Conservation (phyloP, 2,888 invertebrate genomes). For the Morpho achilles region DNA sequence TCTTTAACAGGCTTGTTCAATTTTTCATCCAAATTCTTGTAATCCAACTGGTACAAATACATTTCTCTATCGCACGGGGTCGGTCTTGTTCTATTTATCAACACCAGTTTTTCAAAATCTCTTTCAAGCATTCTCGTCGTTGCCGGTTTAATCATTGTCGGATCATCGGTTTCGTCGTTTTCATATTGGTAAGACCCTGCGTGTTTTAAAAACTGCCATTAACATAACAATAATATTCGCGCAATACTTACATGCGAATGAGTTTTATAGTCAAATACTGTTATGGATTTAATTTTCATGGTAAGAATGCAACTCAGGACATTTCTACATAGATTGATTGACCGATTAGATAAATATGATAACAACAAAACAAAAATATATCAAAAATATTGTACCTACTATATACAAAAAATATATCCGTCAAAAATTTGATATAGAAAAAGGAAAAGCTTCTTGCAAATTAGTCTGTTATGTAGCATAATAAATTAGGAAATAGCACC, state of each 20-base stretch:
- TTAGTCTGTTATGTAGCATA: too few species aligned
- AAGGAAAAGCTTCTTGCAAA: too few species aligned
- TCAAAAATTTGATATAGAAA: too few species aligned
- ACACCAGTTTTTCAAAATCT: constrained; percentile 81
- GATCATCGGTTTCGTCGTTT: constrained; percentile 69
- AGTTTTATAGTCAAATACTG: neutral
- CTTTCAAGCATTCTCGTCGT: constrained; percentile 71
- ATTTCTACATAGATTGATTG: neutral
- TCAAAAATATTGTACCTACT: neutral
- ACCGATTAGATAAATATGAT: neutral
- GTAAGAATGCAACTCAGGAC: neutral
- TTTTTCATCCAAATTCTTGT: constrained; percentile 69
- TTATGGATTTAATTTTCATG: neutral
- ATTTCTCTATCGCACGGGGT: constrained; percentile 91
- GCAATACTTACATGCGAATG: constrained; percentile 8
- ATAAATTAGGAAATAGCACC: too few species aligned
- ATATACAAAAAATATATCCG: neutral
- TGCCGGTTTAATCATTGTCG: constrained; percentile 58
- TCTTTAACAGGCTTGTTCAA: constrained; percentile 63
- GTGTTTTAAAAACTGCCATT: neutral
- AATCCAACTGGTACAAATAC: constrained; percentile 75
- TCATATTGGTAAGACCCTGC: constrained; percentile 66
- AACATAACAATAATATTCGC: neutral
- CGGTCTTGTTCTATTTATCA: constrained; percentile 88
- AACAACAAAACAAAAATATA: neutral